Percentiles rank a stretch among this genome's conserved stretches.
These are phyloP conservation scores for Drosophila ananassae DNA, from an alignment of 1,140 invertebrate genomes.

Conservation along the genomic window DNA sequence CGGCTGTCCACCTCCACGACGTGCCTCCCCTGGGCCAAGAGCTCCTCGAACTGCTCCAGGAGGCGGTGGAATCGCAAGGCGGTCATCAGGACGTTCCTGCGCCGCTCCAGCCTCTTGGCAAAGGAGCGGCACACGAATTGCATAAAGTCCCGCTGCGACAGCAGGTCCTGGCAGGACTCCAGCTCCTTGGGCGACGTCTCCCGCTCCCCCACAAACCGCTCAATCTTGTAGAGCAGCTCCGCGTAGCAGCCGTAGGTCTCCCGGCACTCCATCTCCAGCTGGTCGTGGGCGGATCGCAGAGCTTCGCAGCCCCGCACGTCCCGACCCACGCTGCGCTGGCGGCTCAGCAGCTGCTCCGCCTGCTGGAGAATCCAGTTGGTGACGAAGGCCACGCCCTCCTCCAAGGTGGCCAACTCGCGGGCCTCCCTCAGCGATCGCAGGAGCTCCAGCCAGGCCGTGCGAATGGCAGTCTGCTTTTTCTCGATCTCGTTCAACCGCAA, in stretches of 20 bases:
- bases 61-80: slow-evolving; percentile 91
- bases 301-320: slow-evolving; percentile 89
- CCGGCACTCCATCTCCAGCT: slow-evolving; percentile 90
- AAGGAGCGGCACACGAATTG: slow-evolving; percentile 92
- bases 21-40: slow-evolving; percentile 86
- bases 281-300: slow-evolving; percentile 89
- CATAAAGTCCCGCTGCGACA: slow-evolving; percentile 90
- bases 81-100: slow-evolving; percentile 90
- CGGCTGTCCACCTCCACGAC: slow-evolving; percentile 59
- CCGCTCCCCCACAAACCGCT: slow-evolving; percentile 85
- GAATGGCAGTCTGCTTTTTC: slow-evolving; percentile 86
- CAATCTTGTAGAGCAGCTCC: slow-evolving; percentile 89
- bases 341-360: slow-evolving; percentile 89
- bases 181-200: slow-evolving; percentile 68
- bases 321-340: slow-evolving; percentile 89
- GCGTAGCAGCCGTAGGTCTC: slow-evolving; percentile 91
- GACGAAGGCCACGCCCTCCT: slow-evolving; percentile 88
- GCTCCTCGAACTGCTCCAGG: slow-evolving; percentile 89
- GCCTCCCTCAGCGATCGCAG: slow-evolving; percentile 86
- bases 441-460: slow-evolving; percentile 87
- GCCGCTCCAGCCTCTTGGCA: slow-evolving; percentile 89
- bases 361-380: slow-evolving; percentile 91
- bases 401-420: slow-evolving; percentile 87
- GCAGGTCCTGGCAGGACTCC: slow-evolving; percentile 85
- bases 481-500: slow-evolving; percentile 86